phyloP scores from a whole-genome alignment of 2,888 invertebrate genomes.

The Limenitis arthemis region DNA sequence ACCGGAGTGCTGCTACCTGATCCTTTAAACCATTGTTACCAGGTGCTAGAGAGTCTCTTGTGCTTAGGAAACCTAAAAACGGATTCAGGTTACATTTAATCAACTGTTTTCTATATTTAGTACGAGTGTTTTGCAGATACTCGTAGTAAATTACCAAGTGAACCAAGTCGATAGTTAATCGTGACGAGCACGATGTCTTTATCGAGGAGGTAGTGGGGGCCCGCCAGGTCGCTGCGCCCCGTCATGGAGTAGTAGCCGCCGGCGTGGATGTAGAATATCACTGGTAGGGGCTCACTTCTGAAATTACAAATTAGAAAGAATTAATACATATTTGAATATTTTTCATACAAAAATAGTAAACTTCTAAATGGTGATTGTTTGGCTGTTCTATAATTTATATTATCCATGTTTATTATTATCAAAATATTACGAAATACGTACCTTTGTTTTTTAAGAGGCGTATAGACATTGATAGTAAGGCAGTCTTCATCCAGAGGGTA shows the following conservation, averaged over 20 bases:
- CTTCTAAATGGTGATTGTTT: too few species aligned
- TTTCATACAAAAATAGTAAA: too few species aligned
- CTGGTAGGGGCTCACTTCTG: constrained; percentile 48
- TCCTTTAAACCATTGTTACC: constrained; percentile 78
- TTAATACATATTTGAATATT: background rate
- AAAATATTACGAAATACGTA: background rate
- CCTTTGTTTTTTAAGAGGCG: constrained; percentile 30
- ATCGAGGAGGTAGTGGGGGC: constrained; percentile 74
- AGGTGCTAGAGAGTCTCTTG: constrained; percentile 73
- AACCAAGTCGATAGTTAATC: constrained; percentile 71
- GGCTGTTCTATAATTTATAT: too few species aligned
- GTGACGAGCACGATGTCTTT: constrained; percentile 74
- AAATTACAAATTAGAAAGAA: background rate
- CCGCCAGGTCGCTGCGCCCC: constrained; percentile 62
- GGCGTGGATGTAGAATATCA: constrained; percentile 75
- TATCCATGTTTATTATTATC: too few species aligned
- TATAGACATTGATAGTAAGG: constrained; percentile 75
- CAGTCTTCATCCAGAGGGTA: constrained; percentile 73
- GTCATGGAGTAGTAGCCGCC: constrained; percentile 73
- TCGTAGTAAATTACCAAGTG: constrained; percentile 35
- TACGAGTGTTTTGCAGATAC: constrained; percentile 9
- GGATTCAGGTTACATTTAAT: constrained; percentile 38
- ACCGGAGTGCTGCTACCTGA: constrained; percentile 74
- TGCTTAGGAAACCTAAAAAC: constrained; percentile 65
- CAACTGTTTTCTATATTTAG: too few species aligned